phyloP scores from a whole-genome alignment of 1,140 invertebrate genomes.

The Doryteuthis pealeii region DNA sequence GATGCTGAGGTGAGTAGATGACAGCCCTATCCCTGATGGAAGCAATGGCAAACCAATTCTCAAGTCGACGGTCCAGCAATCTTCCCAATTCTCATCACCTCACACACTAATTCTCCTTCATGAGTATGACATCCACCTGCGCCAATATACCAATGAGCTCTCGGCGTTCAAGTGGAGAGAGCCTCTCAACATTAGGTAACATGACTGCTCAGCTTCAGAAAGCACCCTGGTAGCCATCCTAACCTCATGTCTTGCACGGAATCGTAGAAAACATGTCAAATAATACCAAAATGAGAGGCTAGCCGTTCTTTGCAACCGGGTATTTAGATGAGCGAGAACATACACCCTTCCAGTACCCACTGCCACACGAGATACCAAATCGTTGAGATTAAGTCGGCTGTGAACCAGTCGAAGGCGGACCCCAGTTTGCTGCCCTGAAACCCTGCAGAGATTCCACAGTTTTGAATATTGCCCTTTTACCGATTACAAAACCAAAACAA shows the following conservation, averaged over 20 bases:
- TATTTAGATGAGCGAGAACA: slow-evolving; percentile 45
- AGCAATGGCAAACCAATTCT: too few species aligned
- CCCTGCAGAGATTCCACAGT: slow-evolving; percentile 58
- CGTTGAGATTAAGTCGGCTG: slow-evolving; percentile 65
- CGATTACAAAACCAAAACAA: slow-evolving; percentile 54
- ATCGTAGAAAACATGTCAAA: slow-evolving; percentile 37
- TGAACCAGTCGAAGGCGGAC: slow-evolving; percentile 67
- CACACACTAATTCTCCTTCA: slow-evolving; percentile 57
- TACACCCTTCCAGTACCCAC: slow-evolving; percentile 51
- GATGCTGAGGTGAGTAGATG: slow-evolving; percentile 51
- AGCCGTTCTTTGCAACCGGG: slow-evolving; percentile 41
- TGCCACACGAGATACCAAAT: slow-evolving; percentile 56
- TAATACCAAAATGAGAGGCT: slow-evolving; percentile 47
- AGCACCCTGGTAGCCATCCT: slow-evolving; percentile 63
- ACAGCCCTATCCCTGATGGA: too few species aligned
- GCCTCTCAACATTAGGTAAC: slow-evolving; percentile 55
- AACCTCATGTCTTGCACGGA: slow-evolving; percentile 61
- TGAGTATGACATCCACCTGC: slow-evolving; percentile 73
- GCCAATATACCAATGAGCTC: slow-evolving; percentile 73
- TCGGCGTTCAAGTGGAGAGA: slow-evolving; percentile 68
- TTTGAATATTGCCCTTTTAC: slow-evolving; percentile 62
- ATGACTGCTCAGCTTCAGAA: slow-evolving; percentile 63
- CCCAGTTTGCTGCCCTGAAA: slow-evolving; percentile 48
- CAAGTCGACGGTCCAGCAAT: too few species aligned
- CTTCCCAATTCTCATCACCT: too few species aligned